A percentile compares a stretch with the other conserved stretches of the same genome.
These are phyloP conservation scores for Grammomys dolichurus DNA, from an alignment of 2,113 vertebrate species.

Conservation along the genomic window DNA sequence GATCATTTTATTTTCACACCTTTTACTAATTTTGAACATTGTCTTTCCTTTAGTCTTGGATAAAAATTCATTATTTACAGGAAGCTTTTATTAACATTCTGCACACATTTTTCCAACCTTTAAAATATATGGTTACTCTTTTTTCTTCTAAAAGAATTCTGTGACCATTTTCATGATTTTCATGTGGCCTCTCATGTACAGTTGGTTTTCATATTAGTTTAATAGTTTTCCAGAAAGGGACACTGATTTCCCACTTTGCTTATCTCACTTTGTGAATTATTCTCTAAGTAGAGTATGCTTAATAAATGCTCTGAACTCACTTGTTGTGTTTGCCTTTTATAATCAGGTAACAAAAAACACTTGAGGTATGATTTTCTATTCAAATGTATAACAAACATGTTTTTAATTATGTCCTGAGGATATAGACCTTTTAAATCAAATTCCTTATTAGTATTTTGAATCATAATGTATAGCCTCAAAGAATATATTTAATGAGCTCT, in stretches of 20 bases:
- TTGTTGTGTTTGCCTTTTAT: not conserved
- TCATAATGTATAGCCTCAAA: not conserved
- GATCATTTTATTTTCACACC: not conserved
- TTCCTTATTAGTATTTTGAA: slow-evolving; percentile 30
- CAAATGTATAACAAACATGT: not conserved
- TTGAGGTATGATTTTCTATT: not conserved
- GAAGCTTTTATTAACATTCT: not conserved
- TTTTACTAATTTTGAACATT: not conserved
- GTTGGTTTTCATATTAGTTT: slow-evolving; percentile 12
- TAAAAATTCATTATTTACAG: slow-evolving; percentile 27
- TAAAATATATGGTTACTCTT: slow-evolving; percentile 14
- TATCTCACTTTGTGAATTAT: not conserved
- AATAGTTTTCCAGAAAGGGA: not conserved
- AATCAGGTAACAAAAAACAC: not conserved
- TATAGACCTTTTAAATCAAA: not conserved
- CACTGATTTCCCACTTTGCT: not conserved
- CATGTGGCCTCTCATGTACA: not conserved
- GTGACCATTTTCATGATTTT: slow-evolving; percentile 1
- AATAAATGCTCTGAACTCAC: not conserved
- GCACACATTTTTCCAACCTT: not conserved
- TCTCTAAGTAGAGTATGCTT: not conserved
- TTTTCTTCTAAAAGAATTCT: not conserved
- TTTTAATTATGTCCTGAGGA: slow-evolving; percentile 4
- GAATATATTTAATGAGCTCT: not conserved
- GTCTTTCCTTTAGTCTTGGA: not conserved